These are phyloP conservation scores for Dendronephthya gigantea DNA, from an alignment of 64 coral and sea anemone species.

Conservation along the genomic window DNA sequence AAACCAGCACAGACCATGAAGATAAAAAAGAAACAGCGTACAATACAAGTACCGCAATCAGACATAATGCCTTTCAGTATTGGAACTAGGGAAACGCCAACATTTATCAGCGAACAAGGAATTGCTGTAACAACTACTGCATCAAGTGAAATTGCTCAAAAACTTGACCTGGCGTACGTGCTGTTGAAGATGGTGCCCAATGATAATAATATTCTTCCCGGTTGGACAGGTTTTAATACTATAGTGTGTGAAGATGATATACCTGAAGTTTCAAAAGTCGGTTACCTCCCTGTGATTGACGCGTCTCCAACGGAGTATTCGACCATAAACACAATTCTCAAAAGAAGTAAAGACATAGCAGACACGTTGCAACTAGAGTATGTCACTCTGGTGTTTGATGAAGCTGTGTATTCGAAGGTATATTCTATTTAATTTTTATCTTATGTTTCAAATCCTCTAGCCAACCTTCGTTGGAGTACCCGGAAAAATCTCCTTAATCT, in stretches of 20 bases:
- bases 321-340: conserved; percentile 2
- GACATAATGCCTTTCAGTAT: conserved; percentile 1
- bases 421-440: background rate
- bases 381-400: background rate
- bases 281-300: conserved; percentile 20
- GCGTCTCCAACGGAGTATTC: conserved; percentile 10
- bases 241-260: background rate
- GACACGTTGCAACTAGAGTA: background rate
- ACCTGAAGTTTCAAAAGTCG: background rate
- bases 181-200: background rate
- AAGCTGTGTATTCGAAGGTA: conserved; percentile 3
- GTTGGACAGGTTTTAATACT: background rate
- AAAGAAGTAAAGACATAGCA: conserved; percentile 3
- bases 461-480: too few relatives aligned
- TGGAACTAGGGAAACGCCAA: background rate
- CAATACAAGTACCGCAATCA: background rate
- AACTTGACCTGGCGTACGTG: background rate
- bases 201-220: conserved; percentile 1
- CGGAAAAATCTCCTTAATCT: too few relatives aligned
- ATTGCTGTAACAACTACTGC: background rate
- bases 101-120: background rate
- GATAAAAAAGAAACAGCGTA: background rate
- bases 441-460: background rate
- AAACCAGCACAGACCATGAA: background rate
- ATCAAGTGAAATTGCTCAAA: background rate